Percentiles rank a stretch among this genome's conserved stretches.
Evolutionary conservation across 1,140 invertebrate species (phyloP).

Genomic region (Penaeus vannamei): DNA sequence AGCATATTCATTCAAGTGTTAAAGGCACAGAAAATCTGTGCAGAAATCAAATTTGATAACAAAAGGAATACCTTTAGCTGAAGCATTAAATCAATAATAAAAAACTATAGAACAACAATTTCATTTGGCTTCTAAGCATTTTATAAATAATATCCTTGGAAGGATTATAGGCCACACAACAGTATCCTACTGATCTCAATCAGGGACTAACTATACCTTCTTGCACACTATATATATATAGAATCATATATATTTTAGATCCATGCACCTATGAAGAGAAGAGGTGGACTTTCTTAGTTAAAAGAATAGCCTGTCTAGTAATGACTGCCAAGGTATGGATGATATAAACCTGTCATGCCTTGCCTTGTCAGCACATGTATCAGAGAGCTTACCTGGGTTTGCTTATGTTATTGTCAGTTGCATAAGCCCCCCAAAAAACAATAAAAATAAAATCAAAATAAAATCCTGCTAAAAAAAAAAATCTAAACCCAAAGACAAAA

Average conservation of each 20-base stretch:
- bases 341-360: not conserved
- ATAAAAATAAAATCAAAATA: constrained; percentile 25
- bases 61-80: not conserved
- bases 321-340: constrained; percentile 25
- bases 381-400: too few species aligned
- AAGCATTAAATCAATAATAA: not conserved
- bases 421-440: too few species aligned
- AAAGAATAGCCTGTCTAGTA: constrained; percentile 26
- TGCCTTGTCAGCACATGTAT: constrained; percentile 24
- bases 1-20: constrained; percentile 24
- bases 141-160: constrained; percentile 37
- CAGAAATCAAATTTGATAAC: not conserved
- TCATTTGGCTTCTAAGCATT: constrained; percentile 17
- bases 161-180: constrained; percentile 40
- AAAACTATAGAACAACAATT: not conserved
- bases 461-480: constrained; percentile 48
- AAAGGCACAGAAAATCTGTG: not conserved
- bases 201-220: constrained; percentile 27
- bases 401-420: too few species aligned
- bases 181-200: constrained; percentile 41
- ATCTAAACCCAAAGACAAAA: constrained; percentile 48
- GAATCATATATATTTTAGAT: constrained; percentile 17
- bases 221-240: constrained; percentile 5
- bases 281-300: constrained; percentile 4
- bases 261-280: constrained; percentile 34